phyloP scores from a whole-genome alignment of 2,888 invertebrate genomes.

The Anaspis maculata region DNA sequence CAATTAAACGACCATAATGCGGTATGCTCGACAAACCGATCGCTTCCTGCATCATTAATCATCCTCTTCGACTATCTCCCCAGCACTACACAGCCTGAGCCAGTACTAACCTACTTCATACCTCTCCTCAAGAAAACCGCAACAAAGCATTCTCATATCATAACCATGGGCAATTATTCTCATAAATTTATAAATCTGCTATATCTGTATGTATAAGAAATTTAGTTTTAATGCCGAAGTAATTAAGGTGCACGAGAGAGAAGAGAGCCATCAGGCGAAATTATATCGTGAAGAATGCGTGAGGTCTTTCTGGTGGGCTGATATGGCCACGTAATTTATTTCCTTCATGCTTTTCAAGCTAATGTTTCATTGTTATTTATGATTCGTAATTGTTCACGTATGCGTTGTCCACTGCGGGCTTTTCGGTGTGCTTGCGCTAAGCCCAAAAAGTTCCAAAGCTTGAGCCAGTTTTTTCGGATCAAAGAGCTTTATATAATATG shows the following conservation, averaged over 20 bases:
- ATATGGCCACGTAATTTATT: conserved; percentile 26
- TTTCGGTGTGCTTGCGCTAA: no score
- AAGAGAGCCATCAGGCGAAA: conserved; percentile 15
- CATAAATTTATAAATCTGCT: no score
- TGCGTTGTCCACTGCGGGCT: no score
- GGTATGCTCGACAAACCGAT: conserved; percentile 29
- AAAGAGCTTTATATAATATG: no score
- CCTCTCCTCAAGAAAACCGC: no score
- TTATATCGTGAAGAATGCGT: conserved; percentile 23
- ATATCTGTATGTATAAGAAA: no score
- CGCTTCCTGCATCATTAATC: conserved; percentile 38
- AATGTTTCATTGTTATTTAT: conserved; percentile 25
- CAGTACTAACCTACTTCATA: no score
- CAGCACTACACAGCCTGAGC: no score
- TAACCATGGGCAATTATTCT: no score
- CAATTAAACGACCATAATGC: conserved; percentile 19
- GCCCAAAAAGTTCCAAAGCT: no score
- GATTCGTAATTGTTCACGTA: conserved; percentile 14
- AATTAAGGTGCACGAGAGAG: conserved; percentile 18
- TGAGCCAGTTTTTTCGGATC: no score
- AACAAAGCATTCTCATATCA: no score
- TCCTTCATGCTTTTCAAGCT: conserved; percentile 20
- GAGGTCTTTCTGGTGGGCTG: conserved; percentile 21
- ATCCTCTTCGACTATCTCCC: conserved; percentile 17
- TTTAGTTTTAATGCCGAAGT: conserved; percentile 22